These are phyloP conservation scores for Apis cerana DNA, from an alignment of 1,140 invertebrate genomes.

Conservation along the genomic window DNA sequence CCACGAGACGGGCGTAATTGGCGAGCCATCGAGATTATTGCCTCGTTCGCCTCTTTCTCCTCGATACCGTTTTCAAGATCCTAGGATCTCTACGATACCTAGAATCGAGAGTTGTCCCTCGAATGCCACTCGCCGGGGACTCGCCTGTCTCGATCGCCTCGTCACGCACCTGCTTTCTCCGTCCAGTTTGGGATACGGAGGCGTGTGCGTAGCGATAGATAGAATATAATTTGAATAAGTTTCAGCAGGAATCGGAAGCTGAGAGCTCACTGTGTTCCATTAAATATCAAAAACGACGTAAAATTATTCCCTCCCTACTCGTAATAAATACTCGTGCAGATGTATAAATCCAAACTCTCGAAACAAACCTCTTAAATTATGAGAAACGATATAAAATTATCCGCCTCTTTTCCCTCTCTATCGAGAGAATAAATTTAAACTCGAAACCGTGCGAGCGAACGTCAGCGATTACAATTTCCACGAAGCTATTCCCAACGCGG, in stretches of 20 bases:
- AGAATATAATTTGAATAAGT: no score
- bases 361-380: no score
- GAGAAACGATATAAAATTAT: no score
- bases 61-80: not conserved
- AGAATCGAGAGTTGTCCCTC: slow-evolving; percentile 44
- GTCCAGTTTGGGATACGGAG: not conserved
- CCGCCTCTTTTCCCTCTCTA: no score
- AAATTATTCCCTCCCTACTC: no score
- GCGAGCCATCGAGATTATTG: slow-evolving; percentile 73
- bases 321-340: no score
- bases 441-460: not conserved
- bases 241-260: no score
- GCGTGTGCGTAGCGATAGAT: not conserved
- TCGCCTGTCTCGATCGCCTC: slow-evolving; percentile 31
- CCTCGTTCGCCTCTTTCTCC: slow-evolving; percentile 32
- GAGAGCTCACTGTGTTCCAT: no score
- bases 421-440: no score
- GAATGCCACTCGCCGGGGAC: not conserved
- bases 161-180: slow-evolving; percentile 41
- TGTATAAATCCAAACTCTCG: no score
- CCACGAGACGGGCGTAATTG: slow-evolving; percentile 77
- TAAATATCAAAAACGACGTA: no score
- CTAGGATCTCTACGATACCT: slow-evolving; percentile 39
- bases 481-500: not conserved
- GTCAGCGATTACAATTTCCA: slow-evolving; percentile 17